Conservation (phyloP, 2,797 vertebrate species). For the Etheostoma perlongum region DNA sequence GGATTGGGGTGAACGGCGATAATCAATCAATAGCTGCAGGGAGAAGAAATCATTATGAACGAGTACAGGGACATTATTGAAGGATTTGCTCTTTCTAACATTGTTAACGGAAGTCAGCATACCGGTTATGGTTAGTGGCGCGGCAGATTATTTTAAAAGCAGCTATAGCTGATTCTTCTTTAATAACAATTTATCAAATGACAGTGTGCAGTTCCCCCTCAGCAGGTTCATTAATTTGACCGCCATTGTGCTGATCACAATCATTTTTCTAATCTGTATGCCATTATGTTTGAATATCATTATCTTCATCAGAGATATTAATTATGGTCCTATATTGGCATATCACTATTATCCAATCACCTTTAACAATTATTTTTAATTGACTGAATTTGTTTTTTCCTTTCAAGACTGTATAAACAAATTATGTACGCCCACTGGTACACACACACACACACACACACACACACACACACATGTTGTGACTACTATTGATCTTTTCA, state of each 20-base stretch:
- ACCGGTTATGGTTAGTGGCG: neutral
- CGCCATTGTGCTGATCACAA: conserved; percentile 24
- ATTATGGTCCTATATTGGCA: conserved; percentile 20
- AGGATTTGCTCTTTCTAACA: conserved; percentile 24
- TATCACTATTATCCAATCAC: conserved; percentile 22
- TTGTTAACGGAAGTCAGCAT: neutral
- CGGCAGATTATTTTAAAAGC: neutral
- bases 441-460: neutral
- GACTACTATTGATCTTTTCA: no score
- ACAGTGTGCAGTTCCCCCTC: neutral
- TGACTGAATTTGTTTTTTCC: conserved; percentile 19
- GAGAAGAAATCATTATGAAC: conserved; percentile 28
- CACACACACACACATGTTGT: neutral
- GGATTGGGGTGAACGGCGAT: conserved; percentile 31
- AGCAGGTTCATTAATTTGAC: neutral
- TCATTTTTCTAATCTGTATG: conserved; percentile 28
- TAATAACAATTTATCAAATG: neutral
- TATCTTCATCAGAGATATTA: conserved; percentile 39
- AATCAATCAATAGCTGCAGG: conserved; percentile 34
- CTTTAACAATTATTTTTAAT: conserved; percentile 23
- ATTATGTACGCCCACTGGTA: neutral
- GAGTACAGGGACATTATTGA: neutral
- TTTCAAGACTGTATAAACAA: conserved; percentile 17
- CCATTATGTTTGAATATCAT: conserved; percentile 31
- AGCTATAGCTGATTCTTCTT: neutral